phyloP scores from a whole-genome alignment of 1,140 invertebrate species.

The Ips typographus region DNA sequence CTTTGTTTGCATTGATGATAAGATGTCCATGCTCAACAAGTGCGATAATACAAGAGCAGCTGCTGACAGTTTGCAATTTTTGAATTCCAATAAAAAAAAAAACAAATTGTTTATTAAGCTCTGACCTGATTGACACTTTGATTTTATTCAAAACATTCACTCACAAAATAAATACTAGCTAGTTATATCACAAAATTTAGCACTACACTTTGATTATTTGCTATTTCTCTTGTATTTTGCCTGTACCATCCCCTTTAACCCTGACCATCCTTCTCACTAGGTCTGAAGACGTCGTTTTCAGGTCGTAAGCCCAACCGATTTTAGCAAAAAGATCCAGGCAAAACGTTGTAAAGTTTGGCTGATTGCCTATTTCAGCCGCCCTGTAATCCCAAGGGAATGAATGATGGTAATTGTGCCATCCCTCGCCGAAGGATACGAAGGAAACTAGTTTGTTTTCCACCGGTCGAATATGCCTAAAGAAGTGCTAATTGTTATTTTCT shows the following conservation, averaged over 20 bases:
- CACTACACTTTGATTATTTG: too few relatives aligned
- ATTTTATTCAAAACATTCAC: too few relatives aligned
- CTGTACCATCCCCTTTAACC: slow-evolving; percentile 66
- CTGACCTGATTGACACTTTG: too few relatives aligned
- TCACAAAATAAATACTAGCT: too few relatives aligned
- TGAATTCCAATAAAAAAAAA: too few relatives aligned
- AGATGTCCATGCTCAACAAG: too few relatives aligned
- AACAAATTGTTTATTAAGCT: too few relatives aligned
- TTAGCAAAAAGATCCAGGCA: slow-evolving; percentile 68
- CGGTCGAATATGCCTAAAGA: slow-evolving; percentile 63
- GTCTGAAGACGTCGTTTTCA: slow-evolving; percentile 63
- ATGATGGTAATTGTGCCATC: slow-evolving; percentile 93
- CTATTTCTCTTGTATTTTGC: slow-evolving; percentile 39
- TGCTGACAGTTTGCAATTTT: too few relatives aligned
- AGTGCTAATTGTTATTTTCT: neutral
- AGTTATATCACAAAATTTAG: too few relatives aligned
- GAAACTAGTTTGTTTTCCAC: slow-evolving; percentile 64
- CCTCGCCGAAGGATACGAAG: slow-evolving; percentile 65
- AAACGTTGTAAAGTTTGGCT: slow-evolving; percentile 59
- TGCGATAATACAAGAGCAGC: too few relatives aligned
- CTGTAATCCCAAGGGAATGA: slow-evolving; percentile 87
- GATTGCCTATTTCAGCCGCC: slow-evolving; percentile 64
- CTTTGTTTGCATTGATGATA: too few relatives aligned
- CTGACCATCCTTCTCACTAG: slow-evolving; percentile 56
- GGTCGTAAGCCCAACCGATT: slow-evolving; percentile 79